phyloP scores from a whole-genome alignment of 2,888 invertebrate species.

The Barypeithes pellucidus region DNA sequence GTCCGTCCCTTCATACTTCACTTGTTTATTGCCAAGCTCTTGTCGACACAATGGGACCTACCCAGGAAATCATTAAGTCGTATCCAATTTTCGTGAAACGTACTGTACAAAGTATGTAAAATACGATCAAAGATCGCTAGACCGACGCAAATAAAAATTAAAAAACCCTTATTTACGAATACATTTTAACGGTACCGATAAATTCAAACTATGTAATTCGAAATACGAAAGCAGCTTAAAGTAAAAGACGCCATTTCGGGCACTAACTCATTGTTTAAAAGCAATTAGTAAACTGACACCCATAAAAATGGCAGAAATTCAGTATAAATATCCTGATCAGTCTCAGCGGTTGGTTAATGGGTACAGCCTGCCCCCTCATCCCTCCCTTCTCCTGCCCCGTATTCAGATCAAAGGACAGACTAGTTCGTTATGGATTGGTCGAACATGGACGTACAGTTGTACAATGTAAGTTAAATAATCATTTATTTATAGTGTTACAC shows the following conservation, averaged over 20 bases:
- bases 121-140: too few species aligned
- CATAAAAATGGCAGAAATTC: slow-evolving; percentile 37
- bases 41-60: too few species aligned
- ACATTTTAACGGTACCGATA: not conserved
- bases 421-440: slow-evolving; percentile 8
- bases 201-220: not conserved
- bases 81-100: too few species aligned
- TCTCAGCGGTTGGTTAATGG: slow-evolving; percentile 48
- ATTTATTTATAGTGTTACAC: too few species aligned
- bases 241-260: not conserved
- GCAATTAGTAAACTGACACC: slow-evolving; percentile 45
- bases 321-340: slow-evolving; percentile 37
- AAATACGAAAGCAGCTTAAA: not conserved
- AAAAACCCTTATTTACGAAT: not conserved
- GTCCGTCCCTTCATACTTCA: too few species aligned
- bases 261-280: slow-evolving; percentile 26
- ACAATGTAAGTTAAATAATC: too few species aligned
- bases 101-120: too few species aligned
- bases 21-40: too few species aligned
- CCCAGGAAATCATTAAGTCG: too few species aligned
- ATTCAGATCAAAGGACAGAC: slow-evolving; percentile 33
- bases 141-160: too few species aligned
- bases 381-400: slow-evolving; percentile 2
- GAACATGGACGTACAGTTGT: slow-evolving; percentile 9
- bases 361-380: slow-evolving; percentile 34